Evolutionary conservation across 2,797 vertebrate species (phyloP), one percentile per base, ranked within the genome.

Genomic region (Knipowitschia caucasica): DNA sequence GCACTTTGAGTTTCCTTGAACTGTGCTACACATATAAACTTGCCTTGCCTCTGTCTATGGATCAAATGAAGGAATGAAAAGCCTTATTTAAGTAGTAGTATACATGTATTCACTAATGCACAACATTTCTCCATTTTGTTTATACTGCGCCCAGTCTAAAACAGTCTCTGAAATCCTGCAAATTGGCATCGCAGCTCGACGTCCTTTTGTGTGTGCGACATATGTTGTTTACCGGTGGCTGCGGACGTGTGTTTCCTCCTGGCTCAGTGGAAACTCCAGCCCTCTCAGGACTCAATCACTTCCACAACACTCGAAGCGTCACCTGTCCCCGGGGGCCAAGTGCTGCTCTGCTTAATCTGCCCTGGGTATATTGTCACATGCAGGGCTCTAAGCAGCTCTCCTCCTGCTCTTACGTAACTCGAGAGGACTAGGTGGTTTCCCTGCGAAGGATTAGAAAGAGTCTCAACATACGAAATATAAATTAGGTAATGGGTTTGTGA

Each of bases 401-500:
- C 56, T 82, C 78, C 65, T 69, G 29, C 43, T 45, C 64, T 85
- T 86, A 70, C 77, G 42, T 84, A 84, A 87, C 73, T 46, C 39
- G 55, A 61, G 45, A 57, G 64, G 80, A 78, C 74, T 76, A 70
- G 80, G 77, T 71, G 80, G 78, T 81, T 73, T 77, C 35, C 30
- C 53, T 64, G 64, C 49, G 10, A 70, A 47, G 69, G 68, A 80
- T 74, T 78, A 83, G 52, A 51, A 83, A 53, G 56, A 44, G 33
- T 29, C 49, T 67, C 53, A 62, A 64, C 47, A 47, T 44, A 51
- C 50, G 51, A 50, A 56, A 59, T 14, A 29, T 21, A 57, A 33
- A 70, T 21, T 39, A 39, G 43, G 58, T 3, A 9, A 26, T 30
- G 53, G n/a, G 24, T 56, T 34, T 35, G 61, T 21, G 50, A 56